Evolutionary conservation across 1,140 invertebrate species (phyloP), one percentile per base, ranked within the genome.

Genomic region (Sycobia sp.): DNA sequence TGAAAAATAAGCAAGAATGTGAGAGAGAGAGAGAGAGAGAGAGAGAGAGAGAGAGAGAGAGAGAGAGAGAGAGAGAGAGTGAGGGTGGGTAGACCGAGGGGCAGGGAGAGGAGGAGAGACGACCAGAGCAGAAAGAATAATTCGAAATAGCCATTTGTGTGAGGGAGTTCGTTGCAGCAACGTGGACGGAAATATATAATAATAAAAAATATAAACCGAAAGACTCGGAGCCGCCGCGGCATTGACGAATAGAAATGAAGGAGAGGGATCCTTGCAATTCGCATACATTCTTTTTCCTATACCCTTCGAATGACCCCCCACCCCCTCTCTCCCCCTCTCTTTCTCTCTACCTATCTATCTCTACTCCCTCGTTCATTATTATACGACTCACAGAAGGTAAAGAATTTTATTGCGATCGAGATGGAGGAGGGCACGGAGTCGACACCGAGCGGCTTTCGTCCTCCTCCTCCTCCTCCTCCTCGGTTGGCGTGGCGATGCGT

Each of bases 111-210:
- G 11, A 32, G 11, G 11, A 32, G n/a, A n/a, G 25, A 46, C 44
- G 27, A n/a, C 16, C 13, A 16, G 25, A 29, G 34, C 10, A 41
- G 39, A 44, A 43, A 51, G 47, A 61, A 32, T 32, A 50, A 23
- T 41, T 38, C 36, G 56, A 59, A 49, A 59, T 34, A 34, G 39
- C 36, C 38, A 60, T 60, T 60, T 53, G 36, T 44, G 47, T 4
- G 22, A 51, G 41, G 5, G 27, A 14, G 0, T 16, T 46, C 14
- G 16, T 38, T 20, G 13, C 18, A 18, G 22, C 14, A 4, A 10
- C 23, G 1, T 7, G 38, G 14, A 27, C 41, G 10, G 11, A 10
- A 23, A n/a, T 11, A 32, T 9, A 14, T 10, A 36, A 27, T 20
- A 22, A 54, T 13, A 10, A 38, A 11, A 54, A 25, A 39, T 39